A percentile compares a stretch with the other conserved stretches of the same genome.
Conservation (phyloP, 30 jellyfish, hydroid and myxozoan species). For the Aurelia sp. region DNA sequence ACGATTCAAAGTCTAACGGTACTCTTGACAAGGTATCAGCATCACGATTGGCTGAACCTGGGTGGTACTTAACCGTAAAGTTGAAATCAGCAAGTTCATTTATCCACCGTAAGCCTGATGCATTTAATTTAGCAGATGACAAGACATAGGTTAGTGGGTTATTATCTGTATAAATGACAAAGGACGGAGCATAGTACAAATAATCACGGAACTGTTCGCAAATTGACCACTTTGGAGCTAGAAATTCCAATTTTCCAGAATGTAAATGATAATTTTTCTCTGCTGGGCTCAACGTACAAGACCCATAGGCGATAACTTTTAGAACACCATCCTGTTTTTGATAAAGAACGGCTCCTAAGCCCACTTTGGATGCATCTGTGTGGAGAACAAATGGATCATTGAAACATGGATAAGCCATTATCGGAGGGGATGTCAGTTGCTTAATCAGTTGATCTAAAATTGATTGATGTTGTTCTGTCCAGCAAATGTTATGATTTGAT, state of each 20-base stretch:
- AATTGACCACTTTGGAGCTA: too few species aligned
- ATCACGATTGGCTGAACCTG: not conserved
- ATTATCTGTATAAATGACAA: not conserved
- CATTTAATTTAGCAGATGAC: not conserved
- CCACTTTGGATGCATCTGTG: too few species aligned
- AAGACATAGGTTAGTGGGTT: not conserved
- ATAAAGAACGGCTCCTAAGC: too few species aligned
- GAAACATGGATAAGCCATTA: too few species aligned
- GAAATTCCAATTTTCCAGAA: too few species aligned
- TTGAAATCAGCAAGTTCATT: constrained; percentile 1
- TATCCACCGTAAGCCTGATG: not conserved
- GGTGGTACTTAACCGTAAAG: not conserved
- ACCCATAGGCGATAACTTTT: too few species aligned
- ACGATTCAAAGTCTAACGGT: not conserved
- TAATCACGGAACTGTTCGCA: too few species aligned
- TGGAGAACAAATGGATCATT: not conserved
- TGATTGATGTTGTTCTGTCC: not conserved
- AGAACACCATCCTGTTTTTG: too few species aligned
- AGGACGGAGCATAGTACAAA: too few species aligned
- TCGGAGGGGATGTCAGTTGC: not conserved
- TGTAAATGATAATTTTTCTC: too few species aligned
- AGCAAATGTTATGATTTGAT: not conserved
- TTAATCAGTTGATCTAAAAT: not conserved
- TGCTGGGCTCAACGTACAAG: too few species aligned
- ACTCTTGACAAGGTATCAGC: not conserved